A percentile compares a stretch with the other conserved stretches of the same genome.
Conservation (phyloP, 2,113 vertebrate species). For the Eptesicus fuscus region DNA sequence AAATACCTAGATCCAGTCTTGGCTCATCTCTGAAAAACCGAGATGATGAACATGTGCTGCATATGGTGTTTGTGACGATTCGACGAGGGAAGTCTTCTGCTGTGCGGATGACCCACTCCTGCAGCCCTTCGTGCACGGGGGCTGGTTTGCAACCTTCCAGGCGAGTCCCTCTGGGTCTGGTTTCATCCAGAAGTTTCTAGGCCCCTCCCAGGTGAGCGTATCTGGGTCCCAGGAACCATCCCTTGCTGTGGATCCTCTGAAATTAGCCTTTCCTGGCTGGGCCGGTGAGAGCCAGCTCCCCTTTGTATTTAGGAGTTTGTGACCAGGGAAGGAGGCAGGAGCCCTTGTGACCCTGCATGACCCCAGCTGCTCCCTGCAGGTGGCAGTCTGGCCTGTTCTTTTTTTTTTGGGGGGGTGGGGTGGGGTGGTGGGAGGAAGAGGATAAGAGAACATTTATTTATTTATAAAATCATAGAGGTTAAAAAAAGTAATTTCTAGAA, state of each 20-base stretch:
- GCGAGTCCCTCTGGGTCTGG: neutral
- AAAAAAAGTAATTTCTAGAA: no score
- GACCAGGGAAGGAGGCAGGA: neutral
- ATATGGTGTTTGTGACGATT: fast-evolving
- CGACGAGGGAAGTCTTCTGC: neutral
- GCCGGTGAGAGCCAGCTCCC: neutral
- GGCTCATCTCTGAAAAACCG: neutral
- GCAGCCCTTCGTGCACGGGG: fast-evolving
- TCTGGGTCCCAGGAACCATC: neutral
- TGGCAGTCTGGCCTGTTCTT: neutral
- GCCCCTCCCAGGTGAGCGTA: neutral
- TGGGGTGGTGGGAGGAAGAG: neutral
- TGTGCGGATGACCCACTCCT: neutral
- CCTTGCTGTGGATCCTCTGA: neutral
- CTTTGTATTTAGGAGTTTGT: neutral
- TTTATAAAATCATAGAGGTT: no score
- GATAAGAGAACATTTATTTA: no score
- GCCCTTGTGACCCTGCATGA: neutral
- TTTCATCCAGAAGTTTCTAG: neutral
- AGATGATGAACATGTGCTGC: neutral
- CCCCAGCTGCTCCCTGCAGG: neutral
- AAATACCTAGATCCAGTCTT: neutral
- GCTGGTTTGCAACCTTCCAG: neutral
- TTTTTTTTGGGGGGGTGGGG: neutral
- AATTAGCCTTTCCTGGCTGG: neutral